Conservation (phyloP, 2,113 vertebrate genomes). For the Vulpes vulpes region DNA sequence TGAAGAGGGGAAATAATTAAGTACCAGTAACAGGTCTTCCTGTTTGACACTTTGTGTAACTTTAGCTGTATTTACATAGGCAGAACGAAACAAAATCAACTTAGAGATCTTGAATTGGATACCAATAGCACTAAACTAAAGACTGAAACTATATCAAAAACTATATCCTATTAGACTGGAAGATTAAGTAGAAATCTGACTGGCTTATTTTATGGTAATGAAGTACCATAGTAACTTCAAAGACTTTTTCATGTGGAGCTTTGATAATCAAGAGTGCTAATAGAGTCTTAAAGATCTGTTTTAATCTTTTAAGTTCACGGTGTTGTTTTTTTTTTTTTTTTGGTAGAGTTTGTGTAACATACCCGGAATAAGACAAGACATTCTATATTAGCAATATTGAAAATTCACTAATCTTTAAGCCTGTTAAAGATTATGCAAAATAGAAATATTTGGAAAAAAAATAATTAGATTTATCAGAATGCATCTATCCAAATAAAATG, state of each 20-base stretch:
- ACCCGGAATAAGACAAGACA: background rate
- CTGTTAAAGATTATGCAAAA: no score
- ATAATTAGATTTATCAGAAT: background rate
- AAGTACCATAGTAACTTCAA: background rate
- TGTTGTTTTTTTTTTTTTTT: background rate
- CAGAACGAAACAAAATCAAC: background rate
- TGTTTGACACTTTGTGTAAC: background rate
- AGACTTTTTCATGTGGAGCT: background rate
- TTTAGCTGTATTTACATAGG: background rate
- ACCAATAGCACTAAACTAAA: background rate
- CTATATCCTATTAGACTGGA: background rate
- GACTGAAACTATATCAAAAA: background rate
- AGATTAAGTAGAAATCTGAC: background rate
- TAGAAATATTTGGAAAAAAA: background rate
- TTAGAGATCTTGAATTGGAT: background rate
- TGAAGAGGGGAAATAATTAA: background rate
- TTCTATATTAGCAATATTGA: background rate
- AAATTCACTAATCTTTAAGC: background rate
- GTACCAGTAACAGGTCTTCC: background rate
- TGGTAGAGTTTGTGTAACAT: background rate
- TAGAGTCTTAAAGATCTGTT: background rate
- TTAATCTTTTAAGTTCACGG: background rate
- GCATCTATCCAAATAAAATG: slow-evolving; percentile 13
- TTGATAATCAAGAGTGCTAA: background rate
- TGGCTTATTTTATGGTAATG: background rate